Evolutionary conservation across 2,113 vertebrate species (phyloP).

Genomic region (Catharus minimus): DNA sequence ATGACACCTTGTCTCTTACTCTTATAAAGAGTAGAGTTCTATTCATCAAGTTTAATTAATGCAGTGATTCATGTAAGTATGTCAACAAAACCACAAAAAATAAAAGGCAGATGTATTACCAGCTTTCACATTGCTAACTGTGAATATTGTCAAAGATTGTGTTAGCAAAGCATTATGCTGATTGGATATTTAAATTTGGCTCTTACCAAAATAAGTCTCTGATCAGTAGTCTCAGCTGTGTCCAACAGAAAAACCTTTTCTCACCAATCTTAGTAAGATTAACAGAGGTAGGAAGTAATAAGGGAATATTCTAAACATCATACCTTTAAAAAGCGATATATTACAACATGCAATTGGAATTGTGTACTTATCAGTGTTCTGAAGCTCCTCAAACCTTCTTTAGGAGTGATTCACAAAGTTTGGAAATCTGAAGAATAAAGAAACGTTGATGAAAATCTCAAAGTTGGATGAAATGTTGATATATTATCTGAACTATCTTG

Average conservation of each 20-base stretch:
- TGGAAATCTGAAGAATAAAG: neutral
- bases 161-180: conserved; percentile 20
- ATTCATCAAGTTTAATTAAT: neutral
- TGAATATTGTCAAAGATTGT: neutral
- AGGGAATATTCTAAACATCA: neutral
- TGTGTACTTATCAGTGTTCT: neutral
- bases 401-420: neutral
- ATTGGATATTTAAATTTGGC: conserved; percentile 8
- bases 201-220: conserved; percentile 31
- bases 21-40: neutral
- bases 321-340: neutral
- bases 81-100: neutral
- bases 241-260: conserved; percentile 6
- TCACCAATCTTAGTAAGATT: neutral
- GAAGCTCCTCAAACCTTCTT: conserved; percentile 6
- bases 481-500: neutral
- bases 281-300: neutral
- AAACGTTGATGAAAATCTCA: neutral
- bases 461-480: neutral
- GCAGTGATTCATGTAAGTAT: neutral
- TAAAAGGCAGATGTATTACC: neutral
- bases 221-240: conserved; percentile 1
- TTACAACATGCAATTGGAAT: neutral
- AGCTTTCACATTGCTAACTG: neutral
- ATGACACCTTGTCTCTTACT: neutral